Evolutionary conservation across 2,888 invertebrate genomes (phyloP), one percentile per base, ranked within the genome.

Genomic region (Dexiosoma caninum): DNA sequence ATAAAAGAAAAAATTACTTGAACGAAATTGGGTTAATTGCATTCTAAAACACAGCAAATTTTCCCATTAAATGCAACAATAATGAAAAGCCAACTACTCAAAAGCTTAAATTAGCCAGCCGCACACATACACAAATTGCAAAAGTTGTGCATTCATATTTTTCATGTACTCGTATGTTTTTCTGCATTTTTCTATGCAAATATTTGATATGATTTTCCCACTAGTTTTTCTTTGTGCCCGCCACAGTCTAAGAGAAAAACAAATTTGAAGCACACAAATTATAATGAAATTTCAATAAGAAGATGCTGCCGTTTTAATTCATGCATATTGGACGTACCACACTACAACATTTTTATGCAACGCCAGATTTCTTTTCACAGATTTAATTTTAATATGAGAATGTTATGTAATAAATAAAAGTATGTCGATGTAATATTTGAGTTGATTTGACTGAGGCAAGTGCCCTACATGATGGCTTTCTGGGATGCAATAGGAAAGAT

Each of bases 21-120:
- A 8, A 57, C 60, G 51, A 44, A 66, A 74, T 60, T 53, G 49
- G 80, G 80, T 81, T 81, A 81, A 81, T 81, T 72, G 67, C 53
- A 81, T 81, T 81, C 80, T 81, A 71, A 53, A 80, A 62, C n/a
- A 62, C 32, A 40, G 12, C 19, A 71, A 62, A 23, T 35, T 69
- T 75, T 76, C 80, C 66, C 80, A 81, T 53, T 27, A 62, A 55
- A 55, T 12, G 62, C 44, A 76, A 71, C 37, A 80, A 71, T 46
- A 70, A 67, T n/a, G 27, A 67, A 40, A 60, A 66, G 21, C n/a
- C 8, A 27, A 44, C 7, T 42, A 72, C 12, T 51, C 42, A 46
- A 72, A 59, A 46, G 40, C 30, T 66, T 57, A 46, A 75, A 66
- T 59, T 40, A n/a, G n/a, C n/a, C n/a, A n/a, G n/a, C n/a, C n/a